Evolutionary conservation across 2,113 vertebrate genomes (phyloP).

Genomic region (Calyptommatus sinebrachiatus): DNA sequence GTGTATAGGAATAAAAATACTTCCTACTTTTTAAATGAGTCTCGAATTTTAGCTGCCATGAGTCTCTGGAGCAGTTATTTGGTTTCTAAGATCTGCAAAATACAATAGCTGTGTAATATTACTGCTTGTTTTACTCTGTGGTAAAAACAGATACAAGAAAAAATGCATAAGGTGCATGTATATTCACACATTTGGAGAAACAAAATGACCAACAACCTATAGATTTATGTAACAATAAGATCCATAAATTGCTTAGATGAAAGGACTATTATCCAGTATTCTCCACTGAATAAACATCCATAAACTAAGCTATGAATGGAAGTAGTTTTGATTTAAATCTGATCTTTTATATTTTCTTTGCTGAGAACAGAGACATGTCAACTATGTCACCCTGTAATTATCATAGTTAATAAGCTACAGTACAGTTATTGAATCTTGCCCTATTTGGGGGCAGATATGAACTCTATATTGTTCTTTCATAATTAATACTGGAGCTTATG

Average conservation of each 20-base stretch:
- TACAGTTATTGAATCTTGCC: too few relatives aligned
- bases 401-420: too few relatives aligned
- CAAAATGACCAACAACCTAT: not conserved
- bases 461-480: too few relatives aligned
- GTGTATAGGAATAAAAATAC: slow-evolving; percentile 28
- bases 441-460: too few relatives aligned
- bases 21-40: slow-evolving; percentile 29
- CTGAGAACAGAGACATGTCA: not conserved
- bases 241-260: not conserved
- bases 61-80: slow-evolving; percentile 6
- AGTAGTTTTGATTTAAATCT: not conserved
- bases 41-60: not conserved
- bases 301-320: not conserved
- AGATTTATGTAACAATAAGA: not conserved
- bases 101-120: not conserved
- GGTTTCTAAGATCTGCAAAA: slow-evolving; percentile 8
- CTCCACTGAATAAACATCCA: not conserved
- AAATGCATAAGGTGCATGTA: not conserved
- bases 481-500: too few relatives aligned
- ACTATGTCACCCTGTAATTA: too few relatives aligned
- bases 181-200: too few relatives aligned
- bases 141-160: not conserved
- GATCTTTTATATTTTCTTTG: not conserved
- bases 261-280: not conserved
- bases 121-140: not conserved